phyloP scores from a whole-genome alignment of 2,888 invertebrate genomes.

The Dynastes hyllus region DNA sequence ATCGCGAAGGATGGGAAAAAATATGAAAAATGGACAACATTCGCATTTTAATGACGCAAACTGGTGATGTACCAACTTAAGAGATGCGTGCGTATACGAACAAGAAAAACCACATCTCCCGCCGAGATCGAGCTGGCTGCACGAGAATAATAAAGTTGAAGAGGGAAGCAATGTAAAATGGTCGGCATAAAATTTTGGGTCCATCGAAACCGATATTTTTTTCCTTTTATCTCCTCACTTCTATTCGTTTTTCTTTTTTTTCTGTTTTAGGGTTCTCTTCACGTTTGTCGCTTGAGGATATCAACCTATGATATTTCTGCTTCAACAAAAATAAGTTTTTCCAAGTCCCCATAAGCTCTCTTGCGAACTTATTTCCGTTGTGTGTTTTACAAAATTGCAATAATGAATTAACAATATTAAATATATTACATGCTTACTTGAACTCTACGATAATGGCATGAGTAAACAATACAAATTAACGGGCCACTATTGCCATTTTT shows the following conservation, averaged over 20 bases:
- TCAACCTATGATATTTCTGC: background rate
- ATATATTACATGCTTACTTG: no score
- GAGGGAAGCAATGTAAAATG: constrained; percentile 30
- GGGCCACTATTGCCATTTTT: no score
- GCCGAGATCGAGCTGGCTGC: constrained; percentile 19
- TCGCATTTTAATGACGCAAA: constrained; percentile 51
- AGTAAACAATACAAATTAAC: no score
- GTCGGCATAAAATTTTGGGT: constrained; percentile 33
- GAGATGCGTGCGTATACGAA: constrained; percentile 24
- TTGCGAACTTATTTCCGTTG: no score
- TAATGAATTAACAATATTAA: no score
- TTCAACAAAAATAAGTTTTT: constrained; percentile 15
- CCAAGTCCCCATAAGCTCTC: no score
- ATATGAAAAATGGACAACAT: constrained; percentile 51
- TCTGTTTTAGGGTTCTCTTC: constrained; percentile 9
- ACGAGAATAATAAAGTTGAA: constrained; percentile 43
- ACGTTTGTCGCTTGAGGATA: constrained; percentile 11
- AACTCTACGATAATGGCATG: no score
- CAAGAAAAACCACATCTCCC: constrained; percentile 28
- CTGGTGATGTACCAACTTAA: constrained; percentile 50
- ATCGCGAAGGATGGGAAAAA: constrained; percentile 33
- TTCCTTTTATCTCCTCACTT: constrained; percentile 12
- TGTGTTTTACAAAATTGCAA: no score
- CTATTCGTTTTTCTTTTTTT: constrained; percentile 27
- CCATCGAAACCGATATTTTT: constrained; percentile 30